A percentile compares a stretch with the other conserved stretches of the same genome.
Evolutionary conservation across 2,797 vertebrate species (phyloP).

Genomic region (Miichthys miiuy): DNA sequence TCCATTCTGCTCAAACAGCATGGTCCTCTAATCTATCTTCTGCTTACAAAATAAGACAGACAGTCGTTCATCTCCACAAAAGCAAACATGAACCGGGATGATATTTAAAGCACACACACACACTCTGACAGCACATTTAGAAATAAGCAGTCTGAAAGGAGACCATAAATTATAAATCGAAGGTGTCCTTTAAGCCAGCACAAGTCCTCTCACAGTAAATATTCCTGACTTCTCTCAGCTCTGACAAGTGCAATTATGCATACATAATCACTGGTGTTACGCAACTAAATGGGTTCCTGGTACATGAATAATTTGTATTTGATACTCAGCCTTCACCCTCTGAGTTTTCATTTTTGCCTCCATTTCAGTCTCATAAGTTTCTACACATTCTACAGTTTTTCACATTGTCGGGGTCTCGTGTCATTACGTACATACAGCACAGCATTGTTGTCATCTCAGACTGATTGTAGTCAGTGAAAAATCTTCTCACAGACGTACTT

Average conservation of each 20-base stretch:
- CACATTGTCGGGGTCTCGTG: background rate
- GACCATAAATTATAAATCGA: constrained; percentile 44
- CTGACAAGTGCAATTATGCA: constrained; percentile 76
- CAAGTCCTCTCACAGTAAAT: constrained; percentile 59
- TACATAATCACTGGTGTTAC: constrained; percentile 77
- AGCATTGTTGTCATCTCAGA: no score
- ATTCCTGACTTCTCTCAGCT: constrained; percentile 65
- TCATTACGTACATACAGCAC: no score
- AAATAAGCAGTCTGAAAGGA: constrained; percentile 29
- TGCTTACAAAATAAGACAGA: constrained; percentile 7
- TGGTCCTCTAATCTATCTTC: background rate
- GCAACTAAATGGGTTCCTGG: constrained; percentile 81
- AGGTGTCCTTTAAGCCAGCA: constrained; percentile 49
- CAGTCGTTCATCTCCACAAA: constrained; percentile 17
- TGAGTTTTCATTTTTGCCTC: constrained; percentile 47
- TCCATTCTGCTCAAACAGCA: background rate
- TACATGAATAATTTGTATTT: constrained; percentile 82
- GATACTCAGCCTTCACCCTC: constrained; percentile 58
- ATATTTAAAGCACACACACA: constrained; percentile 13
- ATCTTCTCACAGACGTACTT: background rate
- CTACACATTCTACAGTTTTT: constrained; percentile 2
- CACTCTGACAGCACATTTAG: constrained; percentile 27
- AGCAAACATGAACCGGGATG: constrained; percentile 16
- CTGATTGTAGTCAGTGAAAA: background rate
- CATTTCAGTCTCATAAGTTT: constrained; percentile 39